Base-by-base conservation (phyloP, 2,888 invertebrate species). In the Belgica antarctica region DNA sequence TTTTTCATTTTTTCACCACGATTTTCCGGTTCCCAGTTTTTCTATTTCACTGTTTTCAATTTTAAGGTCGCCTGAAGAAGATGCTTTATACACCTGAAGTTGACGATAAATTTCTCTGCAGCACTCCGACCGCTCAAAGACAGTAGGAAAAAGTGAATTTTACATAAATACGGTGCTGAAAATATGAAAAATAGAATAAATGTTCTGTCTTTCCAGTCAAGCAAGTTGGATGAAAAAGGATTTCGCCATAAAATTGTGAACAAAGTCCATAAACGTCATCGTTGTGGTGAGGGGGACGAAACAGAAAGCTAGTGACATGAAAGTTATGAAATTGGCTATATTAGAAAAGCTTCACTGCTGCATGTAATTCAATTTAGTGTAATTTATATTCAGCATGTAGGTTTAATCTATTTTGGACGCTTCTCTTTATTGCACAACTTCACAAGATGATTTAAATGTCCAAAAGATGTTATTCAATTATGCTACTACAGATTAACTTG, bases 401-500 rank as follows among this genome's bases (percentile, higher is more conserved):
- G 15, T 41, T 41, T n/a, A 41, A 41, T 2, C 41, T 41, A 41
- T n/a, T n/a, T n/a, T 41, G 41, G 41, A 2, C 41, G 3, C 41
- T n/a, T 19, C 52, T 59, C 27, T 59, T 27, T 7, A 27, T 27
- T 27, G 59, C 25, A 27, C 19, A 1, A 59, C 59, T 59, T 59
- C 59, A 59, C 59, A 59, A 59, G 59, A 59, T 59, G 25, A 59
- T 59, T 59, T 59, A 59, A 27, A 27, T 59, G 59, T 59, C 59
- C 59, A 25, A 27, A 59, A 12, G 27, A 27, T 59, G 24, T 59
- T 5, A 59, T 59, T 59, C 59, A 59, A 59, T 59, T 59, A 59
- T 25, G n/a, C 25, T 52, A 22, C 52, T 12, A n/a, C 59, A 59
- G 59, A 24, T 59, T 59, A 59, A 59, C 59, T 27, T 25, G 25